Evolutionary conservation across 2,888 invertebrate genomes (phyloP), one percentile per base, ranked within the genome.

Genomic region (Athalia cordata): DNA sequence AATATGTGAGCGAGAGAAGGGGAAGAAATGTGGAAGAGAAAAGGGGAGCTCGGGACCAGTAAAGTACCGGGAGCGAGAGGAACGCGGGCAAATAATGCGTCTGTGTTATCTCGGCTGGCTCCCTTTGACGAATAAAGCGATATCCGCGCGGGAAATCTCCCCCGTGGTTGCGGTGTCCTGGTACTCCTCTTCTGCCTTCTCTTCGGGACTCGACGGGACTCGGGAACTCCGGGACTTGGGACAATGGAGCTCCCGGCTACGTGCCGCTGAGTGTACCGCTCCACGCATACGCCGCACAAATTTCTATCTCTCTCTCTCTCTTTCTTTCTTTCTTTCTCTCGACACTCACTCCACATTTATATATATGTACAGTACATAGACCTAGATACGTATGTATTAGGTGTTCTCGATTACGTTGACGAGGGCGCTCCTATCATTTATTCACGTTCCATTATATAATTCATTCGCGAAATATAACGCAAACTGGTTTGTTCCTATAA

Each of bases 71-170:
- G 72, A 29, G 29, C 29, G 29, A 57, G 47, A 72, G 72, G 57
- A 72, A 72, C 72, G 72, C 72, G 72, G 72, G 64, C 75, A 52
- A 75, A 75, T 75, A 75, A 75, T 75, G 75, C 75, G 75, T 62
- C 62, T 80, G 85, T 84, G 86, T 87, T 89, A 89, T 89, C 89
- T 88, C 85, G 87, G 87, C 86, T 85, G 84, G 85, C 85, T 86
- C 86, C 85, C 86, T 87, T 86, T 88, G 87, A 89, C 86, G 87
- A 87, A 88, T 89, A 88, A 88, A 88, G 86, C 86, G 84, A 83
- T 89, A 89, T 89, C 89, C 85, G 85, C 84, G 87, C 81, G 81
- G 84, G 81, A 75, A 85, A 89, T 89, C 89, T 89, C 86, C 87
- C 86, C 84, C 83, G 81, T 85, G 83, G 85, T 85, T 87, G 88